phyloP scores from a whole-genome alignment of 2,888 invertebrate species.

The Panzeria rudis region DNA sequence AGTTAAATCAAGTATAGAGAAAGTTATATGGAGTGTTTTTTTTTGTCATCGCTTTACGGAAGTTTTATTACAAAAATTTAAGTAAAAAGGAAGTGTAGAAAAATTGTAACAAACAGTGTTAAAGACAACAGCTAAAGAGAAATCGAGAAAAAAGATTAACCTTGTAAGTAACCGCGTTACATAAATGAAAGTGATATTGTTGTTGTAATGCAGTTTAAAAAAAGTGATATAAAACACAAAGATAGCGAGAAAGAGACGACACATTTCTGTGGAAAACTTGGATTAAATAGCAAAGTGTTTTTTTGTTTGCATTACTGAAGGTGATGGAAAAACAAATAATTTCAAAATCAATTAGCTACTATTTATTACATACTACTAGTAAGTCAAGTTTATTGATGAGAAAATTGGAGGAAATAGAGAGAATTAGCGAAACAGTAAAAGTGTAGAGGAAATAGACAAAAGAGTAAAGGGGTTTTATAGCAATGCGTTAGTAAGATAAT shows the following conservation, averaged over 20 bases:
- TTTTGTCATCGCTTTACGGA: constrained; percentile 6
- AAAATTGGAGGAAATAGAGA: background rate
- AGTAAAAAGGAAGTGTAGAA: constrained; percentile 21
- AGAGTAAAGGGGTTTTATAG: constrained; percentile 1
- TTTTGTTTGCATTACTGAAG: constrained; percentile 9
- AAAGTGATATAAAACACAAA: background rate
- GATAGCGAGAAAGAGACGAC: constrained; percentile 1
- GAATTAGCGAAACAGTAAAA: background rate
- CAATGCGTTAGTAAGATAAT: constrained; percentile 25
- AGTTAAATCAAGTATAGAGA: constrained; percentile 24
- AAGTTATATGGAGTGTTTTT: background rate
- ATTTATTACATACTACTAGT: background rate
- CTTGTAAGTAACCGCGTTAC: constrained; percentile 7
- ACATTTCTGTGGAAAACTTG: background rate
- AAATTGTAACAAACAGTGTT: constrained; percentile 12
- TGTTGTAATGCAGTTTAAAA: constrained; percentile 1
- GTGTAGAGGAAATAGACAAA: constrained; percentile 7
- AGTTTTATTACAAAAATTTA: constrained; percentile 20
- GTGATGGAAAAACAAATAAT: constrained; percentile 16
- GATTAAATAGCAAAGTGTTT: constrained; percentile 7
- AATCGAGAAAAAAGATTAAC: background rate
- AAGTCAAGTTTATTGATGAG: constrained; percentile 7
- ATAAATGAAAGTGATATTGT: constrained; percentile 41
- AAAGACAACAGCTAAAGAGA: constrained; percentile 40
- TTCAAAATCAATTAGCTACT: constrained; percentile 17